Conservation (phyloP, 1,140 invertebrate genomes). For the Eriocheir sinensis region DNA sequence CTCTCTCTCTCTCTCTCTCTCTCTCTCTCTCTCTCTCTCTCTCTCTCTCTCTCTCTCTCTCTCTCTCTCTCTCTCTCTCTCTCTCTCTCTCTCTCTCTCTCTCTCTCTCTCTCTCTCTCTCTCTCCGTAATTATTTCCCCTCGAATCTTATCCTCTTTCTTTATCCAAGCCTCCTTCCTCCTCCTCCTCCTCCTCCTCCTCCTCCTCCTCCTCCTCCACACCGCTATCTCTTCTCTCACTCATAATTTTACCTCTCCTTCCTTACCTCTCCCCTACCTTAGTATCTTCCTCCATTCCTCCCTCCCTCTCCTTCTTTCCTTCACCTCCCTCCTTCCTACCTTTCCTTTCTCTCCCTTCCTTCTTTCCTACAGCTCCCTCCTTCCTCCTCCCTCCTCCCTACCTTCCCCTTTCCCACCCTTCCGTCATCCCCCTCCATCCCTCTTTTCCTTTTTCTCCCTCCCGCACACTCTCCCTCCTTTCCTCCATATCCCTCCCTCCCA, state of each 20-base stretch:
- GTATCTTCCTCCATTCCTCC: not conserved
- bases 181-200: not conserved
- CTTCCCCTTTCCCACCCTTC: no score
- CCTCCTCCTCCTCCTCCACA: no score
- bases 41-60: conserved; percentile 15
- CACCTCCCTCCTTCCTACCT: not conserved
- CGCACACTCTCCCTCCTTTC: no score
- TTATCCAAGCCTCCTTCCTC: not conserved
- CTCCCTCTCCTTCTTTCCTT: not conserved
- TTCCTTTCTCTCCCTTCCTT: not conserved
- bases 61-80: conserved; percentile 9
- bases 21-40: conserved; percentile 1
- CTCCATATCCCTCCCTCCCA: no score
- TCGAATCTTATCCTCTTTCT: not conserved
- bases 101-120: conserved; percentile 33
- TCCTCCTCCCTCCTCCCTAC: not conserved
- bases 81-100: conserved; percentile 36
- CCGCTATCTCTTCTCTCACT: no score
- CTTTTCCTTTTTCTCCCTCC: no score
- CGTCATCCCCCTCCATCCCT: no score
- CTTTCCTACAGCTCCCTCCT: not conserved
- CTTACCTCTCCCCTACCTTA: no score
- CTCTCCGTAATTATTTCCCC: not conserved
- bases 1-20: not conserved
- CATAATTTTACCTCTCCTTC: no score